phyloP scores from a whole-genome alignment of 1,140 invertebrate species.

The Nephila pilipes region DNA sequence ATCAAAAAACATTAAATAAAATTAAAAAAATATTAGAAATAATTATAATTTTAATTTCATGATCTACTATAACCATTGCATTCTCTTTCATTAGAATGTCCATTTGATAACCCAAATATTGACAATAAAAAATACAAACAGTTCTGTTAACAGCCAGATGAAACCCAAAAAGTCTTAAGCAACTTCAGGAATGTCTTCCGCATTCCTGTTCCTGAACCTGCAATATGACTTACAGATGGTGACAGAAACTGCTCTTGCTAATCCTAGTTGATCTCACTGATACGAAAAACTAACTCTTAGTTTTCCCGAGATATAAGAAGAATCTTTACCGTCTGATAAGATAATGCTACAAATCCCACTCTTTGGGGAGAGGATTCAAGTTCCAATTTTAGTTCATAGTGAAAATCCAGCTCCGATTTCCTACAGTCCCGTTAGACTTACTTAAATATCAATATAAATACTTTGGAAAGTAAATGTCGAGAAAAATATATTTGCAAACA shows the following conservation, averaged over 20 bases:
- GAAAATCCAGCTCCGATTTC: neutral
- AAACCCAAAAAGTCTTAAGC: neutral
- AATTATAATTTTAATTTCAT: no score
- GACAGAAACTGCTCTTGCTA: slow-evolving; percentile 22
- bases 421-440: neutral
- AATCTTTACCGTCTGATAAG: slow-evolving; percentile 25
- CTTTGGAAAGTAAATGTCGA: neutral
- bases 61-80: no score
- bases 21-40: no score
- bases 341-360: slow-evolving; percentile 37
- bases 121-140: neutral
- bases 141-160: neutral
- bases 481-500: no score
- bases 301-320: slow-evolving; percentile 6
- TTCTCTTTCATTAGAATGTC: no score
- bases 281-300: neutral
- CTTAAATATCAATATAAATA: neutral
- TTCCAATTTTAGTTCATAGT: neutral
- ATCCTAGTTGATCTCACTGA: slow-evolving; percentile 20
- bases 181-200: neutral
- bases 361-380: neutral
- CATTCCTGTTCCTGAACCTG: slow-evolving; percentile 1
- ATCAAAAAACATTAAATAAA: no score
- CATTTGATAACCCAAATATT: no score
- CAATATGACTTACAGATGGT: slow-evolving; percentile 21